phyloP scores from a whole-genome alignment of 2,888 invertebrate species.

The Tenthredo notha region DNA sequence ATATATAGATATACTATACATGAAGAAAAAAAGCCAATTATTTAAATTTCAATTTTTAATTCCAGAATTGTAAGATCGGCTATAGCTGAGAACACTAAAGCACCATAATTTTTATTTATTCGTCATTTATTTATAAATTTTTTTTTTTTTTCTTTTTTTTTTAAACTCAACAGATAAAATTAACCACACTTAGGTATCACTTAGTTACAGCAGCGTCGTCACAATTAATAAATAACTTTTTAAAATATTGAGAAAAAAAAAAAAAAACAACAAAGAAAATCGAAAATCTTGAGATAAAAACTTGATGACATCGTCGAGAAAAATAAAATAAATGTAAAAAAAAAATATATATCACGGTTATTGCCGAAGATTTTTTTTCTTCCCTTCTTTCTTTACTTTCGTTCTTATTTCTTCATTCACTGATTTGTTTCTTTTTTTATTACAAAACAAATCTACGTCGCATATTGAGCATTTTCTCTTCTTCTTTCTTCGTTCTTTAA shows the following conservation, averaged over 20 bases:
- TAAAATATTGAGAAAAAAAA: not conserved
- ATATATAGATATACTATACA: not conserved
- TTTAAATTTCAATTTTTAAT: not conserved
- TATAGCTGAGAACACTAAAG: conserved; percentile 35
- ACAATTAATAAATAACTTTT: not conserved
- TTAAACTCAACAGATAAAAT: conserved; percentile 37
- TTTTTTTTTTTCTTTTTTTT: conserved; percentile 39
- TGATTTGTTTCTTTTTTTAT: conserved; percentile 15
- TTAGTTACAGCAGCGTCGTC: conserved; percentile 52
- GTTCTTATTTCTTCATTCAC: conserved; percentile 32
- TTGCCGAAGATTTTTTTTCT: not conserved
- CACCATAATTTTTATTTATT: conserved; percentile 25
- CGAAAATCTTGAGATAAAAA: not conserved
- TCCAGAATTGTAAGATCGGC: not conserved
- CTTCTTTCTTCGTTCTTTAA: conserved; percentile 30
- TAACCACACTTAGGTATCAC: conserved; percentile 6
- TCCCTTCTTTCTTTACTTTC: not conserved
- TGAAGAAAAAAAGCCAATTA: not conserved
- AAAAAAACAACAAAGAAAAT: conserved; percentile 25
- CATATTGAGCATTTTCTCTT: not conserved
- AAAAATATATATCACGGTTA: not conserved
- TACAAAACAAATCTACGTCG: not conserved
- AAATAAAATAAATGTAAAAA: not conserved
- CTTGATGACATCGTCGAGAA: not conserved
- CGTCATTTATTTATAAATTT: not conserved